Evolutionary conservation across 2,113 vertebrate species (phyloP).

Genomic region (human): DNA sequence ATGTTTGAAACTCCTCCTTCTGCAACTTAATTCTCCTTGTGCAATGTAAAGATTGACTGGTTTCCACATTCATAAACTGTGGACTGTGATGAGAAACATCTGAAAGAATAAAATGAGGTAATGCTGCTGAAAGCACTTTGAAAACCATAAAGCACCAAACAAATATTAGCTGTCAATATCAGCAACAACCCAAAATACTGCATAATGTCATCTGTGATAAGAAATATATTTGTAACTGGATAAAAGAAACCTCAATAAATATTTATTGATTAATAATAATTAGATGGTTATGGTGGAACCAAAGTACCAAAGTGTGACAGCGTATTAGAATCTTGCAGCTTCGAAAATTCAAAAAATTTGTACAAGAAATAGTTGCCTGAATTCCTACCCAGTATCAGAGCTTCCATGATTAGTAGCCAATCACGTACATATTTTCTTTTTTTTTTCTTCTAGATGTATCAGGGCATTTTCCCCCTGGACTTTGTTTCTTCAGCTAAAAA

Average conservation of each 20-base stretch:
- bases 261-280: neutral
- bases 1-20: neutral
- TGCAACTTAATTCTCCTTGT: neutral
- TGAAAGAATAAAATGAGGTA: neutral
- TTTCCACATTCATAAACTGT: neutral
- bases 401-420: neutral
- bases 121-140: neutral
- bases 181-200: neutral
- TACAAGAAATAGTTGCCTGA: neutral
- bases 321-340: neutral
- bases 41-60: neutral
- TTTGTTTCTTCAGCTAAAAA: constrained; percentile 59
- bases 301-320: neutral
- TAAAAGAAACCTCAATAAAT: neutral
- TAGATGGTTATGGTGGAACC: neutral
- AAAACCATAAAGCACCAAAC: neutral
- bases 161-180: neutral
- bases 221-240: neutral
- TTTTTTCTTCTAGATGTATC: neutral
- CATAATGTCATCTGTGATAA: neutral
- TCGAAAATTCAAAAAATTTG: constrained; percentile 33
- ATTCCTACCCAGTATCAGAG: constrained; percentile 16
- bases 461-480: neutral
- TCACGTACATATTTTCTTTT: neutral
- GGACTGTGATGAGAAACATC: neutral